These are phyloP conservation scores for Mustela nigripes DNA, from an alignment of 2,113 vertebrate genomes.

Conservation along the genomic window DNA sequence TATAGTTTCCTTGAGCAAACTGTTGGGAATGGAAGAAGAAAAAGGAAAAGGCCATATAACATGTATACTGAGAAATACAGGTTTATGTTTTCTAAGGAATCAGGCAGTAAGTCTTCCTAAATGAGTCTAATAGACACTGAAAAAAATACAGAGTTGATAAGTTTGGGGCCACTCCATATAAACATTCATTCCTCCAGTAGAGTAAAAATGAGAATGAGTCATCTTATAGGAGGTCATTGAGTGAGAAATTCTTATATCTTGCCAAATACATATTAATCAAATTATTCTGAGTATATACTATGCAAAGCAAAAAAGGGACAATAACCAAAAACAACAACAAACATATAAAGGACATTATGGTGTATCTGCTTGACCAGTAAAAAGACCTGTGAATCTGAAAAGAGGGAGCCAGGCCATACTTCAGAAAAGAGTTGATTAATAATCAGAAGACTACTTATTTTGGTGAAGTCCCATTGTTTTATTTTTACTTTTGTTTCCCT, in stretches of 20 bases:
- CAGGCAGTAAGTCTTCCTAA: neutral
- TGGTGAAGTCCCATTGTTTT: neutral
- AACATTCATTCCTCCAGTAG: neutral
- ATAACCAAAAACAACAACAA: neutral
- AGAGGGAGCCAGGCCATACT: neutral
- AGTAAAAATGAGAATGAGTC: neutral
- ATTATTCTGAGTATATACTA: neutral
- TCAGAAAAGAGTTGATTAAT: neutral
- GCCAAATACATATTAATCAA: neutral
- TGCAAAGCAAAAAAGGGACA: neutral
- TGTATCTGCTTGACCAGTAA: neutral
- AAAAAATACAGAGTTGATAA: neutral
- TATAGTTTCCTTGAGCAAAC: neutral
- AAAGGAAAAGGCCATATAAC: too few species aligned
- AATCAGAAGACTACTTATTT: neutral
- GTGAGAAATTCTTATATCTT: neutral
- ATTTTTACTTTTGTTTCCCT: neutral
- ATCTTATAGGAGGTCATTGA: neutral
- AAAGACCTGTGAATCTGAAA: neutral
- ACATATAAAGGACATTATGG: neutral
- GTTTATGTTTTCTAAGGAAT: neutral
- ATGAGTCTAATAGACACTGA: neutral
- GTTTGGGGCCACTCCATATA: neutral
- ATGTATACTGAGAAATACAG: neutral
- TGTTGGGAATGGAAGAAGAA: neutral